phyloP scores from a whole-genome alignment of 2,888 invertebrate species.

The Alloscopus bannaensis region DNA sequence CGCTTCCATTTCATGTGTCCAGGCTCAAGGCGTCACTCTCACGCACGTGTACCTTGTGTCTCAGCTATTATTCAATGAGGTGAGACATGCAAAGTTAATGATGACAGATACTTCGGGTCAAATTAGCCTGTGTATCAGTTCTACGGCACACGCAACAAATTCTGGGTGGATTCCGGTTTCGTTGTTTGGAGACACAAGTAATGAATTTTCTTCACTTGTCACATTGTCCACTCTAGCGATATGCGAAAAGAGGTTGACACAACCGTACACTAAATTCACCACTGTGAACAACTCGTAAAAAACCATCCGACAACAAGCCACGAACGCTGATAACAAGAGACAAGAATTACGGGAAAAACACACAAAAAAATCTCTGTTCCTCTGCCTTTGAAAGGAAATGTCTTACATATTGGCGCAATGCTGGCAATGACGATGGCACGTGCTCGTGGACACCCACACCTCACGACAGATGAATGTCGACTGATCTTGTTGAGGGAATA shows the following conservation, averaged over 20 bases:
- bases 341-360: background rate
- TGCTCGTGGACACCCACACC: constrained; percentile 71
- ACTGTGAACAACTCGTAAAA: background rate
- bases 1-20: too few species aligned
- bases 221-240: background rate
- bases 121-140: too few species aligned
- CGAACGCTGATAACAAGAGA: background rate
- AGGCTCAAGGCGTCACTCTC: too few species aligned
- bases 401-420: too few species aligned
- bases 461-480: constrained; percentile 62
- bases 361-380: background rate
- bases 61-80: too few species aligned
- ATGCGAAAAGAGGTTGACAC: background rate
- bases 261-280: background rate
- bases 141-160: too few species aligned
- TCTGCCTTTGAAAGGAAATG: background rate
- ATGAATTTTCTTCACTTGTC: background rate
- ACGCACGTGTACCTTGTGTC: too few species aligned
- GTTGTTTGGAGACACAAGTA: background rate
- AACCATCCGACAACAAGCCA: constrained; percentile 5
- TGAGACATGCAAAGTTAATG: too few species aligned
- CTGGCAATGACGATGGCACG: constrained; percentile 65
- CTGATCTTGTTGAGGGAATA: constrained; percentile 36
- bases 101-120: too few species aligned
- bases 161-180: background rate